These are phyloP conservation scores for Spilarctia lutea DNA, from an alignment of 2,888 invertebrate species.

Conservation along the genomic window DNA sequence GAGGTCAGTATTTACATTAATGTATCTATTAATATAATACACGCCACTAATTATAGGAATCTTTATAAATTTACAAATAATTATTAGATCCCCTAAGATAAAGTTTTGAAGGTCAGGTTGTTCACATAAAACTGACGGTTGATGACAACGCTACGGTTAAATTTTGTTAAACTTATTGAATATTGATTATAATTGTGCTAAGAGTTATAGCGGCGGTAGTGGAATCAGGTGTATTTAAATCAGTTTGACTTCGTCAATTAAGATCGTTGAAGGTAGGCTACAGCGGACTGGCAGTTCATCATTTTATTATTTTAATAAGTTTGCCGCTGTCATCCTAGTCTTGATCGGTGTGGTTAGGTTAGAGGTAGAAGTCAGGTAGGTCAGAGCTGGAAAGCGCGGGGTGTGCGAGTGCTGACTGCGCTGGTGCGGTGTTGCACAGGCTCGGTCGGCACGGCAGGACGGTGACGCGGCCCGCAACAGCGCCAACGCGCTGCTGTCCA, in stretches of 20 bases:
- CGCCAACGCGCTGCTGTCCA: constrained; percentile 92
- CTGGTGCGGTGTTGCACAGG: constrained; percentile 55
- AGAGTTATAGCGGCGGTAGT: not conserved
- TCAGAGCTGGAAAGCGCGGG: constrained; percentile 13
- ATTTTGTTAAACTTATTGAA: not conserved
- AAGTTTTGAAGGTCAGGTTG: not conserved
- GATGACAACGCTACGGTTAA: not conserved
- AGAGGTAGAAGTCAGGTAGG: not conserved
- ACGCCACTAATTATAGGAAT: not conserved
- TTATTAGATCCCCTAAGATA: not conserved
- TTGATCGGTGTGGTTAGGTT: no score
- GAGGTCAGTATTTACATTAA: constrained; percentile 64
- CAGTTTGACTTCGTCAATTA: not conserved
- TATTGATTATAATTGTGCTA: not conserved
- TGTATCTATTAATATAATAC: not conserved
- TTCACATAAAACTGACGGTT: not conserved
- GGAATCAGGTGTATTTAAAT: not conserved
- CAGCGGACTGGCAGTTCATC: not conserved
- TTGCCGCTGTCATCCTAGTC: no score
- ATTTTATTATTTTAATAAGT: no score
- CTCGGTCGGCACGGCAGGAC: constrained; percentile 52
- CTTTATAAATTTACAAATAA: not conserved
- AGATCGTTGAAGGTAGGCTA: not conserved
- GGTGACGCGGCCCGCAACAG: constrained; percentile 91
- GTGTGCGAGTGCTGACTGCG: constrained; percentile 38